These are phyloP conservation scores for Dromaius novaehollandiae DNA, from an alignment of 2,113 vertebrate species.

Conservation along the genomic window DNA sequence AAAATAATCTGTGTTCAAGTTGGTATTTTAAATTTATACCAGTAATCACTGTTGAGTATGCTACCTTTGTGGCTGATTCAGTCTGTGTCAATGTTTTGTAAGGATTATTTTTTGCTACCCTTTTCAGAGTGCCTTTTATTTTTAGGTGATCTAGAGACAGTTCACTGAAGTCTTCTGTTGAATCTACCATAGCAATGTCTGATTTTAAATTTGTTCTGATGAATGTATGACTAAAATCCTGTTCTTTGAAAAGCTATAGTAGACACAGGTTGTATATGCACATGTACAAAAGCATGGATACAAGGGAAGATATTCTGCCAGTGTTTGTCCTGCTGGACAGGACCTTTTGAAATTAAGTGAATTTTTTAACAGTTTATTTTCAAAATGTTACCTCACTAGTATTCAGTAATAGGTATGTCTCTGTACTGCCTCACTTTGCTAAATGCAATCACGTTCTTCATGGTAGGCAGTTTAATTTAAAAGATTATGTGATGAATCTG, in stretches of 20 bases:
- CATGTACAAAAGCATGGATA: constrained; percentile 70
- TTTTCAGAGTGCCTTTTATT: constrained; percentile 71
- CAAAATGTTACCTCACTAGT: constrained; percentile 75
- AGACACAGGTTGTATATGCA: constrained; percentile 68
- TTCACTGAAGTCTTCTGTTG: constrained; percentile 47
- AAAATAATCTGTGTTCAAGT: neutral
- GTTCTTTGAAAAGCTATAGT: constrained; percentile 60
- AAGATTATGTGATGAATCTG: constrained; percentile 1
- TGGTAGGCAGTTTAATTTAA: constrained; percentile 57
- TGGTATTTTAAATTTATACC: neutral
- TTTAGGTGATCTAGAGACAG: constrained; percentile 57
- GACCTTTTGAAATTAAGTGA: constrained; percentile 68
- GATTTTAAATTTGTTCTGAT: constrained; percentile 60
- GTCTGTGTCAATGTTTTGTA: neutral
- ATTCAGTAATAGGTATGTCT: constrained; percentile 49
- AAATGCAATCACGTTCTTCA: constrained; percentile 28
- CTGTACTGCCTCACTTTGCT: constrained; percentile 56
- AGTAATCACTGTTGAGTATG: neutral
- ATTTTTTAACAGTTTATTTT: constrained; percentile 72
- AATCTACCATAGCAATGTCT: constrained; percentile 45
- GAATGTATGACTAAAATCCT: constrained; percentile 73
- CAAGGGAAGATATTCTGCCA: constrained; percentile 69
- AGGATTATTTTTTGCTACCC: constrained; percentile 17
- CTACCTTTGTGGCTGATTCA: constrained; percentile 8
- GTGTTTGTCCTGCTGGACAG: constrained; percentile 78